These are phyloP conservation scores for Sarcophaga carnaria DNA, from an alignment of 2,888 invertebrate genomes.

Conservation along the genomic window DNA sequence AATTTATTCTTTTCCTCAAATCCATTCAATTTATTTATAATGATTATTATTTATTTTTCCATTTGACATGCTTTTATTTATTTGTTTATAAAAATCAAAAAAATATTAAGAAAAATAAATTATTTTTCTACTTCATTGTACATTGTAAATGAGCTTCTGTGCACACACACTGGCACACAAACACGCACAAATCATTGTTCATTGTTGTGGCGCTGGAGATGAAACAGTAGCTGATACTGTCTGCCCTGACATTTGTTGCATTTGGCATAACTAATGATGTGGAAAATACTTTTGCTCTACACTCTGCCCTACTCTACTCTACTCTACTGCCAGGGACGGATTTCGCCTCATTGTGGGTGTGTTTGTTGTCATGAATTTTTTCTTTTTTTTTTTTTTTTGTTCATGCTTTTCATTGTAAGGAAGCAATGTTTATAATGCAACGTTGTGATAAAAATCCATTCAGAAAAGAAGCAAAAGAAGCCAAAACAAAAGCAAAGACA, in stretches of 20 bases:
- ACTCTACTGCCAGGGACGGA: too few species aligned
- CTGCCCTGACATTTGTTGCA: constrained; percentile 66
- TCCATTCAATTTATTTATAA: background rate
- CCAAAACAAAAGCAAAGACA: too few species aligned
- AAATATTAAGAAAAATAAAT: background rate
- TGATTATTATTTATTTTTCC: constrained; percentile 34
- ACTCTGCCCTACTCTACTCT: too few species aligned
- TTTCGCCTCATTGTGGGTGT: background rate
- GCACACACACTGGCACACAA: background rate
- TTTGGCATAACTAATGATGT: constrained; percentile 78
- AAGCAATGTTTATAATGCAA: background rate
- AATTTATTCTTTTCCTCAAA: background rate
- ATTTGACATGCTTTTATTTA: constrained; percentile 53
- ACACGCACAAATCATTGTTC: background rate
- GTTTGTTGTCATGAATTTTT: constrained; percentile 28
- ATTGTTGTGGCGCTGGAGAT: background rate
- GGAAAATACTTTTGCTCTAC: constrained; percentile 74
- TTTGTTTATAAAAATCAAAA: constrained; percentile 7
- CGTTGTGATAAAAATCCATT: background rate
- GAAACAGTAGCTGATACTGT: constrained; percentile 28
- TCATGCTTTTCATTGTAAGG: background rate
- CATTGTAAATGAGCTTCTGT: background rate
- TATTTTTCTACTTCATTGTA: constrained; percentile 32
- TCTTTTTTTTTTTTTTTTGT: background rate
- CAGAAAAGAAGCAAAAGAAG: too few species aligned